phyloP scores from a whole-genome alignment of 1,140 invertebrate genomes.

The Zaprionus africanus region DNA sequence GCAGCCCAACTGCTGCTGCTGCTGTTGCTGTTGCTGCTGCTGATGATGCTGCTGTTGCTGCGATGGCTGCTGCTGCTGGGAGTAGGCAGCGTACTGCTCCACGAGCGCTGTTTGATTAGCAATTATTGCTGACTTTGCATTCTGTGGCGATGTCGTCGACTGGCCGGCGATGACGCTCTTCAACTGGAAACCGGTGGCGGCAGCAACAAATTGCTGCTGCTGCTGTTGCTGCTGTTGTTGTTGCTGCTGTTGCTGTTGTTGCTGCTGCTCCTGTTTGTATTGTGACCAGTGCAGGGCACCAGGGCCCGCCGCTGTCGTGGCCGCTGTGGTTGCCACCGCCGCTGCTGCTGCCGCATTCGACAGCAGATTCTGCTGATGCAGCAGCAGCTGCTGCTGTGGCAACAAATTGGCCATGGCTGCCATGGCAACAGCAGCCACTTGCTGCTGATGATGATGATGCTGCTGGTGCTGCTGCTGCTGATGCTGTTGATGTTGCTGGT shows the following conservation, averaged over 20 bases:
- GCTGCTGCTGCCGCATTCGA: conserved; percentile 62
- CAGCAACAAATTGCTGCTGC: conserved; percentile 66
- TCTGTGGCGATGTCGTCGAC: conserved; percentile 76
- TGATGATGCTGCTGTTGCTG: conserved; percentile 83
- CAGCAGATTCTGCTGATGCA: conserved; percentile 80
- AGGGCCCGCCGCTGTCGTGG: conserved; percentile 59
- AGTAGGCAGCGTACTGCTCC: conserved; percentile 54
- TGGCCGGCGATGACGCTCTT: conserved; percentile 73
- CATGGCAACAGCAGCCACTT: conserved; percentile 81
- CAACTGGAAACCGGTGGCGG: conserved; percentile 64
- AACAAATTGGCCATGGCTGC: conserved; percentile 82
- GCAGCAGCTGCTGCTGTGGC: conserved; percentile 79
- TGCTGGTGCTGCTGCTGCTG: conserved; percentile 77
- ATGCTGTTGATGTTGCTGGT: conserved; percentile 66
- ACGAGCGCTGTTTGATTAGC: conserved; percentile 80
- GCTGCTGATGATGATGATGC: conserved; percentile 79
- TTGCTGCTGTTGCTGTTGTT: conserved; percentile 55
- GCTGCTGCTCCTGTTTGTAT: conserved; percentile 71
- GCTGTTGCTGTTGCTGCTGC: conserved; percentile 75
- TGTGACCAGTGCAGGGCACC: conserved; percentile 76
- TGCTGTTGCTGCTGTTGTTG: conserved; percentile 61
- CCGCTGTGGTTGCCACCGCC: conserved; percentile 60
- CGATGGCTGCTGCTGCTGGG: conserved; percentile 47
- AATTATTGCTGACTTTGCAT: conserved; percentile 82
- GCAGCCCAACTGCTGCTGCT: conserved; percentile 64